A percentile compares a stretch with the other conserved stretches of the same genome.
These are phyloP conservation scores for Barypeithes pellucidus DNA, from an alignment of 2,888 invertebrate species.

Conservation along the genomic window DNA sequence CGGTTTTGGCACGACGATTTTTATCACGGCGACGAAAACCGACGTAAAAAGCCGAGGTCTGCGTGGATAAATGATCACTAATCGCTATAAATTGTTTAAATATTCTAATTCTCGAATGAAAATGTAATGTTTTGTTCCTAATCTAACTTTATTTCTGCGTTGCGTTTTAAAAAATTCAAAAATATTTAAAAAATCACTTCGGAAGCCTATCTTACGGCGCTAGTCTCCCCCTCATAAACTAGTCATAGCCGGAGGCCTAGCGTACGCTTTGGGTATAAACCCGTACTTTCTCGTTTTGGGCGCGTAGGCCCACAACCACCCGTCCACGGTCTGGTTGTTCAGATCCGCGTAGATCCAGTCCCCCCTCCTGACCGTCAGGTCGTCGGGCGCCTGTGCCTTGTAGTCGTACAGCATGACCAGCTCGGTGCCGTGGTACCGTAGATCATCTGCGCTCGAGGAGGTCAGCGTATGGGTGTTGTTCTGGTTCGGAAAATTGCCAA, in stretches of 20 bases:
- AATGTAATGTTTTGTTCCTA: no score
- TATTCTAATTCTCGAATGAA: no score
- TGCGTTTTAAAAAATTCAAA: no score
- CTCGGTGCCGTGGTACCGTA: conserved; percentile 90
- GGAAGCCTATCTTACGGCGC: no score
- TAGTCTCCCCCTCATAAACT: conserved; percentile 74
- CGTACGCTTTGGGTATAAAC: conserved; percentile 96
- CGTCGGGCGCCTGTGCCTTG: conserved; percentile 95
- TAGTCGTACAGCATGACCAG: conserved; percentile 96
- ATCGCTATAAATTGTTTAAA: no score
- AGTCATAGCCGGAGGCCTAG: conserved; percentile 93
- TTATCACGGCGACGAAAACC: no score
- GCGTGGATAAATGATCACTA: no score
- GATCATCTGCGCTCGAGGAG: conserved; percentile 74
- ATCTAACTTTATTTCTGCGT: no score
- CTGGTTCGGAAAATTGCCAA: conserved; percentile 62
- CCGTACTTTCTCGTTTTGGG: conserved; percentile 94
- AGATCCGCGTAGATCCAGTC: conserved; percentile 97
- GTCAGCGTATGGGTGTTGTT: conserved; percentile 63
- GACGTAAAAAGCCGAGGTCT: no score
- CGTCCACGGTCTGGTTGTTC: conserved; percentile 94
- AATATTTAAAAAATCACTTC: no score
- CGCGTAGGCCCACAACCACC: conserved; percentile 96
- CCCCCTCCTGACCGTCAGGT: conserved; percentile 90
- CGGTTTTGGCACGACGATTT: no score